Base-by-base conservation (phyloP, 1,140 invertebrate genomes). In the Dryas iulia region DNA sequence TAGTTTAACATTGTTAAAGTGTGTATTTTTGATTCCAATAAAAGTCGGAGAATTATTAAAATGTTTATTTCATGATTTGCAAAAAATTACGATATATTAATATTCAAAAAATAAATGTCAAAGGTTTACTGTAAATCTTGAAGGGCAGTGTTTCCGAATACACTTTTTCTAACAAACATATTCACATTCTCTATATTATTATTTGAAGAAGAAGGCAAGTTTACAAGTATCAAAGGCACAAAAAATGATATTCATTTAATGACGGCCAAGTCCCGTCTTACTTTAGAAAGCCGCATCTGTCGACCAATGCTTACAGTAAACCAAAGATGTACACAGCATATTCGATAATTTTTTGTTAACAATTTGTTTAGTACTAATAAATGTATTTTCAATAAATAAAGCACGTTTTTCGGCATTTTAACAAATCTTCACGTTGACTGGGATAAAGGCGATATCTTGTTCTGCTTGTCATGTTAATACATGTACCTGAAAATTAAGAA, bases 401-500 rank as follows among this genome's bases (percentile, higher is more conserved):
- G 12, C 7, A 47, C 14, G 21, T 0, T 7, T 47, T 47, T 47
- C 0, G 14, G 2, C n/a, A 35, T 35, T 47, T 47, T 18, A 47
- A 21, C 3, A 1, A 21, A 18, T 47, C 39, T 47, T 47, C 39
- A 47, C 39, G 21, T 47, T 14, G 2, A 47, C 39, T 47, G 39
- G 39, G 39, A 47, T 47, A 47, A 47, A 47, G 39, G 10, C 10
- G 39, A 47, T 21, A 18, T 21, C 18, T 21, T 47, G 14, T 21
- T 47, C n/a, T 47, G 39, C 39, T 21, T 11, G 5, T 21, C 10
- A 47, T n/a, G n/a, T 39, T 47, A 47, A 10, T 7, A n/a, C 69
- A 57, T 60, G 47, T 66, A 71, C 62, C 69, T 71, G 69, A 60
- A 71, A 71, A 63, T 47, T 56, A 30, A 63, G 57, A 63, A 14